Conservation (phyloP, 2,888 invertebrate species). For the Steinernema scapterisci region DNA sequence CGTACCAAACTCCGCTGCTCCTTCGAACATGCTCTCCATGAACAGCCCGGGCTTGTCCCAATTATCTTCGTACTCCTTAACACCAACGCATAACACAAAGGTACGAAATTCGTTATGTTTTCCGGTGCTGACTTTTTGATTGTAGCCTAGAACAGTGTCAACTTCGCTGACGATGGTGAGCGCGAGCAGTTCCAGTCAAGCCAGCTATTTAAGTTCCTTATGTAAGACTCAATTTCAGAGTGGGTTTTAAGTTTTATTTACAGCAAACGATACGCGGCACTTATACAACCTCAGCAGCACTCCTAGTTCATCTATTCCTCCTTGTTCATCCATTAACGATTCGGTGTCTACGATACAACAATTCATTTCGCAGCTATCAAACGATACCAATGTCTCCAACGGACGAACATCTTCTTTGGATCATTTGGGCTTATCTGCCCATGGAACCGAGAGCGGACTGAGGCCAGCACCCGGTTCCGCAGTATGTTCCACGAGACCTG, state of each 20-base stretch:
- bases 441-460: neutral
- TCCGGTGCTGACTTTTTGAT: neutral
- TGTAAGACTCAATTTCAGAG: neutral
- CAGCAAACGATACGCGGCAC: slow-evolving; percentile 14
- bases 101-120: neutral
- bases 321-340: slow-evolving; percentile 6
- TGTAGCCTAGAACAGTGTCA: neutral
- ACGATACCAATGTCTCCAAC: neutral
- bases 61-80: slow-evolving; percentile 8
- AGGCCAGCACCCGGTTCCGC: slow-evolving; percentile 12
- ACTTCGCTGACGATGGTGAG: neutral
- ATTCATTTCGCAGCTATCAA: slow-evolving; percentile 1
- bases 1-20: neutral
- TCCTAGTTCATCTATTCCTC: neutral
- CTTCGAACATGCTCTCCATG: neutral
- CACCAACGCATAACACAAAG: neutral
- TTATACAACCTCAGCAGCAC: slow-evolving; percentile 4
- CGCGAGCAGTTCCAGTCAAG: neutral
- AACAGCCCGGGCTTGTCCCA: neutral
- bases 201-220: neutral
- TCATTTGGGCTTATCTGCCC: neutral
- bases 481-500: neutral
- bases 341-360: slow-evolving; percentile 16
- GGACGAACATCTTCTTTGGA: neutral
- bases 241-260: neutral